phyloP scores from a whole-genome alignment of 2,888 invertebrate species.

The Epinotia brunnichana region DNA sequence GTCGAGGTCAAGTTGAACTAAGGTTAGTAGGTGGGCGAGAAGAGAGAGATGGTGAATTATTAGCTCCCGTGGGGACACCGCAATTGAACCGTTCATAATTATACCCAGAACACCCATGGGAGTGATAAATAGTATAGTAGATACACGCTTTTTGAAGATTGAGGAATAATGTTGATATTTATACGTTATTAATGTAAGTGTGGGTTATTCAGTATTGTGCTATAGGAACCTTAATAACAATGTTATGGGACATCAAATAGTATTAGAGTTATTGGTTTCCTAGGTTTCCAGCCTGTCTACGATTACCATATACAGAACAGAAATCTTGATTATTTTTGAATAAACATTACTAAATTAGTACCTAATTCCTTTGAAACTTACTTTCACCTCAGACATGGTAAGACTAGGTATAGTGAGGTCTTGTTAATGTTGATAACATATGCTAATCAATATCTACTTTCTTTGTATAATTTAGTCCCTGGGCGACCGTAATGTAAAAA shows the following conservation, averaged over 20 bases:
- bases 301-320: no score
- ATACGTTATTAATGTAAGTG: background rate
- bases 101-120: background rate
- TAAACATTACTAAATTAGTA: no score
- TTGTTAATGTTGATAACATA: no score
- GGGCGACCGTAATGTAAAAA: no score
- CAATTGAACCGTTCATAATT: conserved; percentile 5
- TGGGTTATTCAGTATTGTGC: no score
- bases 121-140: background rate
- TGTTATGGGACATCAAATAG: background rate
- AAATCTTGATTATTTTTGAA: no score
- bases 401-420: no score
- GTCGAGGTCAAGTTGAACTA: background rate
- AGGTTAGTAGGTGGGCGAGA: background rate
- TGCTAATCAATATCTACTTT: no score
- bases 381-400: no score
- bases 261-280: background rate
- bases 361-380: no score
- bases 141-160: conserved; percentile 19
- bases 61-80: background rate
- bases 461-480: no score
- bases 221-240: background rate
- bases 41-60: background rate
- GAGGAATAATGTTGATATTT: background rate
- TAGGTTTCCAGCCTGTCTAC: background rate